phyloP scores from a whole-genome alignment of 2,888 invertebrate species.

The Ophion slaviceki region DNA sequence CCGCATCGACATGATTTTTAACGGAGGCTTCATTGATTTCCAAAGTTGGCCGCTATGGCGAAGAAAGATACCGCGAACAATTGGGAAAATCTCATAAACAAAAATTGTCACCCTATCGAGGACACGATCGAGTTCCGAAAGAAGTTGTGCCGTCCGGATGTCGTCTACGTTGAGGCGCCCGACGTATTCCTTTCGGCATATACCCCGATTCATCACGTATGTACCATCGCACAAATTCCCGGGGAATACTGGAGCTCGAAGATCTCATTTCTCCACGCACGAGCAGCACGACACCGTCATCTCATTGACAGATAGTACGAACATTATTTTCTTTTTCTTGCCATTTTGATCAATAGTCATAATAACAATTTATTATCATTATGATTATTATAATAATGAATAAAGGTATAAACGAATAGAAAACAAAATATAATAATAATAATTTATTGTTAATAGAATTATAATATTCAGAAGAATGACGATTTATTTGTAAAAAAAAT shows the following conservation, averaged over 20 bases:
- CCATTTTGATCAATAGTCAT: neutral
- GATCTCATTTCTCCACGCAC: slow-evolving; percentile 71
- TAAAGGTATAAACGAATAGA: slow-evolving; percentile 1
- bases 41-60: neutral
- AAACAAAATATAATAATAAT: neutral
- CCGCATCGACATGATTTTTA: neutral
- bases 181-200: slow-evolving; percentile 76
- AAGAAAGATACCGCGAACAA: slow-evolving; percentile 58
- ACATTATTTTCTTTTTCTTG: slow-evolving; percentile 41
- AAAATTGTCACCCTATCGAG: slow-evolving; percentile 80
- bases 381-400: neutral
- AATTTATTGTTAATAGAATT: no score
- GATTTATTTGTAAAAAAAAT: no score
- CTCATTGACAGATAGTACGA: slow-evolving; percentile 78
- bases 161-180: slow-evolving; percentile 82
- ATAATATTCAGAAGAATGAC: no score
- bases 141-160: slow-evolving; percentile 79
- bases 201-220: slow-evolving; percentile 66
- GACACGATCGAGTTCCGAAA: slow-evolving; percentile 74
- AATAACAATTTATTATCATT: neutral
- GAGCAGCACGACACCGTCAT: slow-evolving; percentile 73
- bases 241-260: slow-evolving; percentile 68
- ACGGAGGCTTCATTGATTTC: neutral
- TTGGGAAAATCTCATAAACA: slow-evolving; percentile 80
- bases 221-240: slow-evolving; percentile 70